Base-by-base conservation (phyloP, 2,888 invertebrate genomes). In the Autographa pulchrina region DNA sequence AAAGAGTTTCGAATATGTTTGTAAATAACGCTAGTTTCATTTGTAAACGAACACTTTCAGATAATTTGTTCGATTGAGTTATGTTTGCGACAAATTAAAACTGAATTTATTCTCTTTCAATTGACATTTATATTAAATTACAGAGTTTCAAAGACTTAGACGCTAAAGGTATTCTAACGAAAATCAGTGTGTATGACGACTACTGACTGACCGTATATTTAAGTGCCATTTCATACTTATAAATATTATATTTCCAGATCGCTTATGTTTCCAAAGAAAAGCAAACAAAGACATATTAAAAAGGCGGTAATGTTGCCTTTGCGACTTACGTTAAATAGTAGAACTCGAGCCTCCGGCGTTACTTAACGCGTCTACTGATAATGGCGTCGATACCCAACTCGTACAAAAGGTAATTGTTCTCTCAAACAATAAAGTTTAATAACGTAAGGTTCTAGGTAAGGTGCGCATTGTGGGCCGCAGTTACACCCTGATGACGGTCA, bases 341-440 rank as follows among this genome's bases (percentile, higher is more conserved):
- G 92, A 93, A 94, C 90, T 88, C 86, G 94, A 94, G 88, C 88
- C 92, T 85, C 84, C 83, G 83, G 85, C 88, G 92, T 93, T 93
- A 93, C 89, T 90, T 92, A 94, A 93, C 89, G 89, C 91, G 88
- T 90, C 89, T 91, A 91, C 92, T 91, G 93, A 93, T 94, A 93
- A 93, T 91, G 90, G 88, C 85, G 85, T 88, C 93, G 91, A 92
- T 93, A 92, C 89, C 89, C 85, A 90, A 88, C 90, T 89, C 88
- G 88, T 92, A 95, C 95, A 95, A 96, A 95, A 93, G 95, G 94
- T 94, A 93, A 95, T 95, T 96, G 95, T 96, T 95, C 94, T 93
- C 92, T 92, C 86, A 92, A 94, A 95, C 94, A 94, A 95, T 95
- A 91, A 94, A 92, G 92, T 91, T 91, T 90, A 92, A 92, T 92